phyloP scores from a whole-genome alignment of 2,113 vertebrate genomes.

The Fregata magnificens region DNA sequence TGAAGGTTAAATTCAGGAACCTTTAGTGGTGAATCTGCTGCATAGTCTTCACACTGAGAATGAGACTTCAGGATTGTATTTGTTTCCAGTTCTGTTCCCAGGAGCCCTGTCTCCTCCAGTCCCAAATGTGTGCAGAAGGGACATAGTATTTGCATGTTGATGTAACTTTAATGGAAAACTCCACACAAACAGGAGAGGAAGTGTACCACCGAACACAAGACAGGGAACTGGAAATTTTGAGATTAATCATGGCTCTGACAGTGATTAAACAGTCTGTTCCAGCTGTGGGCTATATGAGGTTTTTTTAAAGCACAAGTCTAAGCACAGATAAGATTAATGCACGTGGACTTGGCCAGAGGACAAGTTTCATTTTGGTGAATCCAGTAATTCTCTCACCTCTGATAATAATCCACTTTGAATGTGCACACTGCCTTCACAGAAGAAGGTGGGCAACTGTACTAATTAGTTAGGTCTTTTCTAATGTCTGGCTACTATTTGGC shows the following conservation, averaged over 20 bases:
- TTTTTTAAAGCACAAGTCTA: neutral
- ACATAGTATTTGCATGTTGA: neutral
- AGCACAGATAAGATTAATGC: neutral
- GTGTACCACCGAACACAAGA: neutral
- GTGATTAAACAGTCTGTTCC: neutral
- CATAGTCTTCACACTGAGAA: neutral
- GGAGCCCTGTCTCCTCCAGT: neutral
- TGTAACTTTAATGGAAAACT: neutral
- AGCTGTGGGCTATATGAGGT: neutral
- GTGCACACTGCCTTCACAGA: neutral
- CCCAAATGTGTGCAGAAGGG: neutral
- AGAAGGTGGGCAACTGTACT: neutral
- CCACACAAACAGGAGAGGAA: neutral
- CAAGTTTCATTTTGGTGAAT: neutral
- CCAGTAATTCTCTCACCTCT: neutral
- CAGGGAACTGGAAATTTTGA: neutral
- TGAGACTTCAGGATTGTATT: neutral
- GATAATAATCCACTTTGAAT: neutral
- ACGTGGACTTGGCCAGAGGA: neutral
- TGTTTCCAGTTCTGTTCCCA: neutral
- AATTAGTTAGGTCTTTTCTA: neutral
- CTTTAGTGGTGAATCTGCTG: neutral
- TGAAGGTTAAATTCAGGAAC: neutral
- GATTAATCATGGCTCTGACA: neutral
- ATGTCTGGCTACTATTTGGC: neutral